A percentile compares a stretch with the other conserved stretches of the same genome.
phyloP scores from a whole-genome alignment of 2,113 vertebrate genomes.

The Mesembrinibis cayennensis region DNA sequence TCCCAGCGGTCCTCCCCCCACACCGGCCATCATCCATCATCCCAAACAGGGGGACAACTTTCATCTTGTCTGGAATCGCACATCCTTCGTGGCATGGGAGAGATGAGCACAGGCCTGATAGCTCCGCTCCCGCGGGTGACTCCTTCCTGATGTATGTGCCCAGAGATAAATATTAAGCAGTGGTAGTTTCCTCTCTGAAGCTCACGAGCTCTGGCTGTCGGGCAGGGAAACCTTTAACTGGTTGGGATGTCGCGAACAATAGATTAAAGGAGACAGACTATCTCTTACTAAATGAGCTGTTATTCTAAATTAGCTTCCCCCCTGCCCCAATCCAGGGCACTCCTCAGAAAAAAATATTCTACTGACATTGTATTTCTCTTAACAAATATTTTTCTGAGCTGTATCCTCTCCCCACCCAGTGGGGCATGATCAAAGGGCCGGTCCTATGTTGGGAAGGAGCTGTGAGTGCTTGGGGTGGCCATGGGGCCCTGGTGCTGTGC shows the following conservation, averaged over 20 bases:
- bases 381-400: conserved; percentile 6
- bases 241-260: neutral
- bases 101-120: neutral
- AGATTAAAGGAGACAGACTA: conserved; percentile 48
- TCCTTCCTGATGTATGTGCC: conserved; percentile 9
- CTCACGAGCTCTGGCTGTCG: neutral
- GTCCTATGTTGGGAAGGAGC: neutral
- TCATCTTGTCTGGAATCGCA: neutral
- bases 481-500: neutral
- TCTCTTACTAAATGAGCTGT: conserved; percentile 55
- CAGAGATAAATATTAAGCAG: neutral
- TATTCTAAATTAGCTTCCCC: conserved; percentile 17
- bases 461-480: accelerated
- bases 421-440: neutral
- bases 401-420: neutral
- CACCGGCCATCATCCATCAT: neutral
- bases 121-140: neutral
- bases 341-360: neutral
- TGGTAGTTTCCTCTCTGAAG: neutral
- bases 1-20: neutral
- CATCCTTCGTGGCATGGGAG: neutral
- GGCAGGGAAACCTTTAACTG: neutral
- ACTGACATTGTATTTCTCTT: neutral
- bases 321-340: neutral
- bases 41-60: neutral